Conservation (phyloP, 2,888 invertebrate species). For the Luperina nickerlii region DNA sequence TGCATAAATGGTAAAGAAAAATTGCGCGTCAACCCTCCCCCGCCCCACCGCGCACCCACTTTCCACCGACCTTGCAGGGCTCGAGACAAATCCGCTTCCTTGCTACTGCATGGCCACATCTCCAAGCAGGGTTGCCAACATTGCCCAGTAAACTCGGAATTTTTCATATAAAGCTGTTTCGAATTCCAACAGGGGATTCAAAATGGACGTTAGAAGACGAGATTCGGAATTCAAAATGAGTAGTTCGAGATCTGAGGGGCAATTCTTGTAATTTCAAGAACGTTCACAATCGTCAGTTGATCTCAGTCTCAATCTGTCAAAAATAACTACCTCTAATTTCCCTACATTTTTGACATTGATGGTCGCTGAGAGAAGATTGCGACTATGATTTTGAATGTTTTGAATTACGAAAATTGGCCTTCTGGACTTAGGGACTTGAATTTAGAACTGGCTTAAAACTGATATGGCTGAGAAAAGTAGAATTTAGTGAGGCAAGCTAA, state of each 20-base stretch:
- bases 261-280: no score
- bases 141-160: neutral
- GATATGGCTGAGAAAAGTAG: neutral
- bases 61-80: conserved; percentile 67
- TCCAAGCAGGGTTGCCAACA: conserved; percentile 54
- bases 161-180: conserved; percentile 5
- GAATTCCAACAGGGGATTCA: conserved; percentile 2
- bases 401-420: neutral
- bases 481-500: neutral
- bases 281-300: neutral
- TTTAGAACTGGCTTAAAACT: conserved; percentile 15
- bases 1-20: conserved; percentile 64
- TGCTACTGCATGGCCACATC: conserved; percentile 59
- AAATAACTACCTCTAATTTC: neutral
- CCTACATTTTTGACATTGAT: neutral
- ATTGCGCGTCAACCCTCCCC: conserved; percentile 51
- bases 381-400: no score
- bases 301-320: neutral
- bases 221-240: conserved; percentile 6
- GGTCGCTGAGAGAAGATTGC: no score
- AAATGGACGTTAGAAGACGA: neutral
- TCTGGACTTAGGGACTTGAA: neutral
- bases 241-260: neutral
- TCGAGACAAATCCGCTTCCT: conserved; percentile 69
- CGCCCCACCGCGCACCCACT: conserved; percentile 27